Base-by-base conservation (phyloP, 2,113 vertebrate species). In the Megaceryle maxima region DNA sequence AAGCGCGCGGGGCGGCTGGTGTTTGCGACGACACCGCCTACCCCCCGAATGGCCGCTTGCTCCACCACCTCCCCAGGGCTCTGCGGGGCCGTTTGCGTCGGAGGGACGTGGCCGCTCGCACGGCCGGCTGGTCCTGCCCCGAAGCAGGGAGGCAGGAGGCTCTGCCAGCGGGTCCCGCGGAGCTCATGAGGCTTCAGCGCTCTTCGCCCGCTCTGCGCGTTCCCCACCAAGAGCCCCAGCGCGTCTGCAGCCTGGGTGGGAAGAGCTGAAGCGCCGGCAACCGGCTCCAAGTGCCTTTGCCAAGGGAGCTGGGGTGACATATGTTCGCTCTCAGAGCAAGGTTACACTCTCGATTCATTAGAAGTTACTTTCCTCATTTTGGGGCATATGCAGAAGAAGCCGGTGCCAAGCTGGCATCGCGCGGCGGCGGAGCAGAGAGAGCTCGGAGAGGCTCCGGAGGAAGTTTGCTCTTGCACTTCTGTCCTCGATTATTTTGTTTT, bases 51-150 rank as follows among this genome's bases (percentile, higher is more conserved):
- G 8, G 6, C 50, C 10, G 0, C 11, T 53, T 33, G 22, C 72
- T 55, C 63, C 24, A 1, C 17, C 0, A 0, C 1, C 13, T 24
- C 79, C 74, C 11, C 2, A 1, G 1, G 0, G 0, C 1, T 4
- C 17, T 5, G 5, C 78, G 33, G 92, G 77, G 78, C 16, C 0
- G 6, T 31, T 37, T 57, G 57, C 20, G 33, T 8, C 1, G 75
- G 57, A 87, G 70, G 53, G 51, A 0, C 1, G 15, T 5, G 21
- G 51, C 60, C 35, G 51, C 74, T 67, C 8, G 3, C 43, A 1
- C 2, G 7, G 19, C 46, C 5, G 22, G 37, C 53, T 48, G 67
- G 91, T 57, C 7, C 55, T 21, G 73, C 9, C 39, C 2, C 0
- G 0, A 1, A 62, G 59, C 86, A 60, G 81, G 72, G 78, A 20